Base-by-base conservation (phyloP, 2,888 invertebrate genomes). In the Drosophila affinis region DNA sequence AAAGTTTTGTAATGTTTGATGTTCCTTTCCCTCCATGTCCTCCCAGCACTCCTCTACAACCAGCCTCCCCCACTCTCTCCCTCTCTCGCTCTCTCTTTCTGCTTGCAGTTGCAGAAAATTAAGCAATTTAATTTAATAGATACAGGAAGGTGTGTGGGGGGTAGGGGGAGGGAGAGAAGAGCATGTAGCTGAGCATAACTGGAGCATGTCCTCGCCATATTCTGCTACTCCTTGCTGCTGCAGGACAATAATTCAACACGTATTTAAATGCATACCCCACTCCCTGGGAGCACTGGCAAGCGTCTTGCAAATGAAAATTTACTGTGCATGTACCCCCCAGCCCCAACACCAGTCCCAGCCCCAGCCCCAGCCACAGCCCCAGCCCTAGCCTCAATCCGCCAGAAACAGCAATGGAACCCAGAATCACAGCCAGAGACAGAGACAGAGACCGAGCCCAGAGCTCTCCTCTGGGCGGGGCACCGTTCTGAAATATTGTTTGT, bases 51-150 rank as follows among this genome's bases (percentile, higher is more conserved):
- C 12, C 64, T 57, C 39, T 21, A 53, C 72, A 47, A 21, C 21
- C 48, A 44, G 18, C 27, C 7, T 7, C 7, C 27, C 7, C 27
- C 7, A 18, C 18, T 18, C 18, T 18, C 18, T 18, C 18, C 2
- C 1, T 18, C 18, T 18, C 18, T 18, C 32, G 51, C 44, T 48
- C 73, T 46, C 24, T 44, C 34, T 14, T 53, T 9, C 60, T 29
- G 55, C 45, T 51, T 61, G 65, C 59, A 71, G 59, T 59, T 79
- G 75, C 81, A 77, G 72, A 84, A 83, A 84, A 84, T 84, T 84
- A 87, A 84, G 82, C 83, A 84, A 87, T 84, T 87, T 85, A 85
- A 84, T 84, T 85, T 84, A 84, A 84, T 84, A 85, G 87, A 78
- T 77, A 78, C 78, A 71, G 70, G 54, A 44, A 52, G 18, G 17